These are phyloP conservation scores for Shargacucullia verbasci DNA, from an alignment of 2,888 invertebrate genomes.

Conservation along the genomic window DNA sequence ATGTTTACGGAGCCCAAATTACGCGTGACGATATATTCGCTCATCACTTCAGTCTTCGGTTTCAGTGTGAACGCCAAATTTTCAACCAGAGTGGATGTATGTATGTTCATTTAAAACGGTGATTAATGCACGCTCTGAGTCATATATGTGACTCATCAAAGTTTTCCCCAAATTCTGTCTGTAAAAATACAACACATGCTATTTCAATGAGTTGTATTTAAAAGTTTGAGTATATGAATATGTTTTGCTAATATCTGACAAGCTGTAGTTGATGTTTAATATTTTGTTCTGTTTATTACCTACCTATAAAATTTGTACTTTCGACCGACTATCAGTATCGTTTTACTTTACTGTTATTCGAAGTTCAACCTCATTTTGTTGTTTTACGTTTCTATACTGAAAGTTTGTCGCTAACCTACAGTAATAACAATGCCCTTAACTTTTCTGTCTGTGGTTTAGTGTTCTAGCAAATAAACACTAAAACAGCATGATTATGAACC, in stretches of 20 bases:
- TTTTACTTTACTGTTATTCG: slow-evolving; percentile 28
- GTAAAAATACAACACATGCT: slow-evolving; percentile 8
- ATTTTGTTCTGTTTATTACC: slow-evolving; percentile 20
- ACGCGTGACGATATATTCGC: slow-evolving; percentile 66
- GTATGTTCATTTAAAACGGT: slow-evolving; percentile 30
- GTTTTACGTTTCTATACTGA: slow-evolving; percentile 26
- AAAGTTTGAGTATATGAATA: too few relatives aligned
- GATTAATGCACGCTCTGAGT: slow-evolving; percentile 42
- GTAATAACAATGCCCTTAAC: slow-evolving; percentile 25
- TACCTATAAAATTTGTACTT: slow-evolving; percentile 34
- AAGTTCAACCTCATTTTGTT: slow-evolving; percentile 27
- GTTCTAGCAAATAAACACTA: slow-evolving; percentile 41
- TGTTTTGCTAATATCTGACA: slow-evolving; percentile 8
- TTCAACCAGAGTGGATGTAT: slow-evolving; percentile 7
- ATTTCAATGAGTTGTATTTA: too few relatives aligned
- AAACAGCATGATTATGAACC: slow-evolving; percentile 37
- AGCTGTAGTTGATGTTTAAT: slow-evolving; percentile 2
- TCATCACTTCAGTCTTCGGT: slow-evolving; percentile 58
- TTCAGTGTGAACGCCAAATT: slow-evolving; percentile 28
- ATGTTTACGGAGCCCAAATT: slow-evolving; percentile 68
- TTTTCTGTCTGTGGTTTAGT: slow-evolving; percentile 36
- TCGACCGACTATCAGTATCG: not conserved
- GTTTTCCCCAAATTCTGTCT: slow-evolving; percentile 6
- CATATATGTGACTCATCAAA: slow-evolving; percentile 36
- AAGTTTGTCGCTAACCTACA: slow-evolving; percentile 31